Percentiles rank a stretch among this genome's conserved stretches.
phyloP scores from a whole-genome alignment of 2,113 vertebrate species.

The Cavia aperea region DNA sequence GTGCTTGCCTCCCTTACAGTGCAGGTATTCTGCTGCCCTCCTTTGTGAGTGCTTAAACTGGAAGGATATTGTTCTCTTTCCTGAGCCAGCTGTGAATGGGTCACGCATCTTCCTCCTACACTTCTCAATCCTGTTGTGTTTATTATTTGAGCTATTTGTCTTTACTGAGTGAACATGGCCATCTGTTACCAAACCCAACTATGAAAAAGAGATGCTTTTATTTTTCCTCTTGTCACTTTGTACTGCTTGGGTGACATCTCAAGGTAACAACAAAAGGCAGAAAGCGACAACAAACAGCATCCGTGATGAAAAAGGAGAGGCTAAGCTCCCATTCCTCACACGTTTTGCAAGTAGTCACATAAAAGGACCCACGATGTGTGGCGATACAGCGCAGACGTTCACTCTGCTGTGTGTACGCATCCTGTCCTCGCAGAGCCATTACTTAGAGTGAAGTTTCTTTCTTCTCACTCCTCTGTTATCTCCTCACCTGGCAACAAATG shows the following conservation, averaged over 20 bases:
- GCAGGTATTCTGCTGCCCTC: background rate
- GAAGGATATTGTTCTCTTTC: background rate
- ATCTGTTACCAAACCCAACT: slow-evolving; percentile 44
- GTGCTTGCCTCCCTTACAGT: background rate
- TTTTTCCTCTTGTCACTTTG: slow-evolving; percentile 49
- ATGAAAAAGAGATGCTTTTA: slow-evolving; percentile 50
- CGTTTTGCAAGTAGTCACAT: background rate
- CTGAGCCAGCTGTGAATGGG: background rate
- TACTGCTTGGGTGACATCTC: slow-evolving; percentile 49
- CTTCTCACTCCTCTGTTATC: background rate
- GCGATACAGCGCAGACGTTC: background rate
- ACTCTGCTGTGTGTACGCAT: background rate
- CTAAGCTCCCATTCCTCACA: slow-evolving; percentile 20
- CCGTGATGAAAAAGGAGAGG: slow-evolving; percentile 40
- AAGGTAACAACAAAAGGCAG: slow-evolving; percentile 27
- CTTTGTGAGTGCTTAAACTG: background rate
- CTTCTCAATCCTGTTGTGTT: slow-evolving; percentile 33
- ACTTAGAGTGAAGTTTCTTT: background rate
- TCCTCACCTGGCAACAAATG: background rate
- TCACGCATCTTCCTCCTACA: background rate
- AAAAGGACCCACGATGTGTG: background rate
- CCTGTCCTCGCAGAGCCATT: background rate
- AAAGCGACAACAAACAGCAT: slow-evolving; percentile 50
- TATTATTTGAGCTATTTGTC: slow-evolving; percentile 47
- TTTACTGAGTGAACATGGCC: slow-evolving; percentile 45